A percentile compares a stretch with the other conserved stretches of the same genome.
phyloP scores from a whole-genome alignment of 2,888 invertebrate species.

The Synanthedon myopaeformis region DNA sequence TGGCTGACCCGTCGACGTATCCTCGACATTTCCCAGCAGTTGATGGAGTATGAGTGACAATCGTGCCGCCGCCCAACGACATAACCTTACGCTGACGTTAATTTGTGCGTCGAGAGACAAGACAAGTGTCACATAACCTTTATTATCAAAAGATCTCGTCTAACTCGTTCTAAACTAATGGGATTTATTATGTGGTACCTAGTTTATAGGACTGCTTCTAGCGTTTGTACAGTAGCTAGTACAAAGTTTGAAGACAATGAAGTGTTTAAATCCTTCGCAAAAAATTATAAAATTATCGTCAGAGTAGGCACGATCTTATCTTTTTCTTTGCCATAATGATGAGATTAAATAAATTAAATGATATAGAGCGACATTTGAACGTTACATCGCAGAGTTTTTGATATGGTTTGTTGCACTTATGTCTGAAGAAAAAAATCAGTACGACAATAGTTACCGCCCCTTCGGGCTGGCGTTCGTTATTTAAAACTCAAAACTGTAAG shows the following conservation, averaged over 20 bases:
- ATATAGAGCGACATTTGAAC: slow-evolving; percentile 33
- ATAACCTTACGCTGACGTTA: slow-evolving; percentile 63
- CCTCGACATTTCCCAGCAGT: slow-evolving; percentile 61
- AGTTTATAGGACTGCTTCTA: slow-evolving; percentile 53
- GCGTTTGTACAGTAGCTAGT: slow-evolving; percentile 37
- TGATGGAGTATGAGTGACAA: slow-evolving; percentile 71
- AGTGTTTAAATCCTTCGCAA: too few species aligned
- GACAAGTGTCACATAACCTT: slow-evolving; percentile 43
- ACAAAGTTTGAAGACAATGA: neutral
- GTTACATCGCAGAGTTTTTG: slow-evolving; percentile 41
- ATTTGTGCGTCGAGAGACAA: slow-evolving; percentile 51
- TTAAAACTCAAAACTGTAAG: slow-evolving; percentile 64
- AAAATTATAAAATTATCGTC: too few species aligned
- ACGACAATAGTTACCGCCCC: slow-evolving; percentile 43
- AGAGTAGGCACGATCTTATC: too few species aligned
- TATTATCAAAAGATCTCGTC: slow-evolving; percentile 52
- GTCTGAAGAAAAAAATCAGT: slow-evolving; percentile 54
- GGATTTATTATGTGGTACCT: slow-evolving; percentile 30
- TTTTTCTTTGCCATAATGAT: neutral
- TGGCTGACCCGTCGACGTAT: slow-evolving; percentile 66
- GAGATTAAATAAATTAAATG: neutral
- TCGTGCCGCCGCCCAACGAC: slow-evolving; percentile 40
- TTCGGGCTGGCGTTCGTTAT: slow-evolving; percentile 47
- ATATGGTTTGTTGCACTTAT: slow-evolving; percentile 52
- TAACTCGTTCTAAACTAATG: slow-evolving; percentile 45